Evolutionary conservation across 2,113 vertebrate species (phyloP).

Genomic region (zebrafish (Danio rerio)): GRCz12tu NC_133198.1:49680001-49680500

Average conservation of each 20-base stretch:
- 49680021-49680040: no score
- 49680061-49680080: no score
- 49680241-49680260: slow-evolving; percentile 48
- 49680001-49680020: no score
- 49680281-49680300: slow-evolving; percentile 64
- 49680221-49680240: background rate
- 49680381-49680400: background rate
- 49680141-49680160: slow-evolving; percentile 47
- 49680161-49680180: background rate
- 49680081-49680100: no score
- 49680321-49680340: slow-evolving; percentile 78
- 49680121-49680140: background rate
- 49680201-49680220: slow-evolving; percentile 58
- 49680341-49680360: slow-evolving; percentile 63
- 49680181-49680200: slow-evolving; percentile 57
- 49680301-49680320: slow-evolving; percentile 81
- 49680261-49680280: slow-evolving; percentile 26
- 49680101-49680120: no score
- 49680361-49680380: slow-evolving; percentile 59
- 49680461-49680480: no score
- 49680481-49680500: no score
- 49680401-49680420: no score
- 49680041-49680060: no score
- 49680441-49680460: no score
- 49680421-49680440: no score